Percentiles rank a stretch among this genome's conserved stretches.
These are phyloP conservation scores for Globodera ellingtonae DNA, from an alignment of 1,140 invertebrate species.

Conservation along the genomic window DNA sequence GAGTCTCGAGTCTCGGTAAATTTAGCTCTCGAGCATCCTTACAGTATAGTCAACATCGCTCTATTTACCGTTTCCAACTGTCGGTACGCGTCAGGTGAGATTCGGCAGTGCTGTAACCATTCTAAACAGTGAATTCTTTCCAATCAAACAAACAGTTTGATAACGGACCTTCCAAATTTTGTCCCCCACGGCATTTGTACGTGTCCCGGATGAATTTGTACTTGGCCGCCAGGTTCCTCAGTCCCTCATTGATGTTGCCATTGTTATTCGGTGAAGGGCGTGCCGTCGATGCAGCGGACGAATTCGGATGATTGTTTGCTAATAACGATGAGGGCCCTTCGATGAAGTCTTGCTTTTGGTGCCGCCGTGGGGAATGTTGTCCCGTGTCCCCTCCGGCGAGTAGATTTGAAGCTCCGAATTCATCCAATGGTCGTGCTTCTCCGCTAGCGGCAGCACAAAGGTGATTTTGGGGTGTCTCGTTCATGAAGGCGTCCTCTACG, in stretches of 20 bases:
- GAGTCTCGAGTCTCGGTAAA: too few relatives aligned
- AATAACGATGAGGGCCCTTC: neutral
- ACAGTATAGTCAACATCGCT: too few relatives aligned
- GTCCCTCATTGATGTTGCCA: neutral
- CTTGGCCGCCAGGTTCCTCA: neutral
- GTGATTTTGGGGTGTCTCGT: conserved; percentile 1
- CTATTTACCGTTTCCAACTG: neutral
- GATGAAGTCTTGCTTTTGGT: neutral
- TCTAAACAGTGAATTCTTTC: neutral
- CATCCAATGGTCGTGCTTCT: neutral
- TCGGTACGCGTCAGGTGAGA: neutral
- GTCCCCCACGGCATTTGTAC: neutral
- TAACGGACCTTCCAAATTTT: neutral
- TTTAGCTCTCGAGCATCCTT: too few relatives aligned
- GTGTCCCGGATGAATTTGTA: neutral
- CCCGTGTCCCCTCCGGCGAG: neutral
- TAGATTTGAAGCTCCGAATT: neutral
- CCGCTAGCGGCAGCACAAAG: neutral
- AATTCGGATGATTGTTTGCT: neutral
- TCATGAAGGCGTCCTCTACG: conserved; percentile 16
- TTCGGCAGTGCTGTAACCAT: neutral
- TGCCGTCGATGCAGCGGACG: neutral
- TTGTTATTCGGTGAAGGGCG: neutral
- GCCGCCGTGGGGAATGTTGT: neutral
- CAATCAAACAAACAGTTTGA: neutral